Evolutionary conservation across 2,797 vertebrate genomes (phyloP).

Genomic region (Anguilla marmorata): DNA sequence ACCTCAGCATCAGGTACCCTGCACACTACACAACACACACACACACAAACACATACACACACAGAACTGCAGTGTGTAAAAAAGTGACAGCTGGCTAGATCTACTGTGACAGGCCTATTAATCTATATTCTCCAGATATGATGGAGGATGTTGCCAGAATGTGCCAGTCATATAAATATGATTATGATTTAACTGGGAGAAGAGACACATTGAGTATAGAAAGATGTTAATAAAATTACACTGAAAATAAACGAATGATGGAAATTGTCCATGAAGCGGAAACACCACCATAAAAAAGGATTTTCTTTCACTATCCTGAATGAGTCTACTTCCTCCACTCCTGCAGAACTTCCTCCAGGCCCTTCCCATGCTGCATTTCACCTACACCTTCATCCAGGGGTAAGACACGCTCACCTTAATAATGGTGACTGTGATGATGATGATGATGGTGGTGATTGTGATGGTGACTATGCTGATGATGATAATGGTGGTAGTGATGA

Average conservation of each 20-base stretch:
- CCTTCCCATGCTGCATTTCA: slow-evolving; percentile 91
- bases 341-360: slow-evolving; percentile 76
- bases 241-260: background rate
- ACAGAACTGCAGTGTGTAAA: background rate
- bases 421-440: background rate
- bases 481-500: background rate
- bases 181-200: background rate
- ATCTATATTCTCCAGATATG: background rate
- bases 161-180: background rate
- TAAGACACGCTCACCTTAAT: slow-evolving; percentile 52
- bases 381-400: slow-evolving; percentile 87
- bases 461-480: background rate
- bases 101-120: background rate
- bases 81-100: background rate
- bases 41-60: background rate
- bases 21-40: background rate
- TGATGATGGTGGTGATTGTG: background rate
- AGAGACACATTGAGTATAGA: background rate
- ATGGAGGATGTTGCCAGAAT: background rate
- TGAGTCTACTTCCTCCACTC: slow-evolving; percentile 41
- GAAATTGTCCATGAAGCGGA: background rate
- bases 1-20: background rate
- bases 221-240: background rate
- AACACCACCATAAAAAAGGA: background rate
- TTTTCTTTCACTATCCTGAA: background rate